Base-by-base conservation (phyloP, 2,888 invertebrate species). In the Meiosimyza platycephala region DNA sequence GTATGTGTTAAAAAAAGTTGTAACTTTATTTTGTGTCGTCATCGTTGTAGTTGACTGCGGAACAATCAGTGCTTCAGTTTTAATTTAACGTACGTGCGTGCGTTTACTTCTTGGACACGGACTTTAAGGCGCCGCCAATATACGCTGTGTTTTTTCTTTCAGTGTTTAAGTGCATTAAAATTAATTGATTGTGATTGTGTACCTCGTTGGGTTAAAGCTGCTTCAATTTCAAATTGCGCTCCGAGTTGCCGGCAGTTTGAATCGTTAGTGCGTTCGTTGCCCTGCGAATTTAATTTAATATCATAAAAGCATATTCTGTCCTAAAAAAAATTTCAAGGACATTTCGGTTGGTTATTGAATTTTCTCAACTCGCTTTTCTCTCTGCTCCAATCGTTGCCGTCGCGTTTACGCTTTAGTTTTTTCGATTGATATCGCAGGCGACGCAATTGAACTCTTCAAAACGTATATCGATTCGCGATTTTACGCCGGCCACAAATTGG, bases 401-500 rank as follows among this genome's bases (percentile, higher is more conserved):
- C 59, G 50, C 33, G 40, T 15, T 15, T 62, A n/a, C 33, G n/a
- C 16, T 33, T 16, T 7, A 51, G 51, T 57, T 65, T 76, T 80
- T 82, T 78, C 83, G 78, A 81, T 83, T 82, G 82, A 81, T 81
- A 80, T 81, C 81, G 84, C 85, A 80, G 84, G 85, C 80, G 85
- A 85, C 81, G 84, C 85, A 81, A 84, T 85, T 80, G 85, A 85
- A 79, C 84, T 85, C 76, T 85, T 85, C 84, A 85, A 85, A 81
- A 85, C 85, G 85, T 85, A 85, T 80, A 85, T 85, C 81, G 85
- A 85, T 83, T 85, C 85, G 84, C 82, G 85, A 81, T 85, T 85
- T 77, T 85, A 85, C 91, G 89, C 85, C 91, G 89, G 91, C 92
- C 89, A 90, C 92, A 92, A 92, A 92, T 93, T 92, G 93, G 94